Percentiles rank a stretch among this genome's conserved stretches.
These are phyloP conservation scores for Ispidina picta DNA, from an alignment of 2,797 vertebrate species.

Conservation along the genomic window DNA sequence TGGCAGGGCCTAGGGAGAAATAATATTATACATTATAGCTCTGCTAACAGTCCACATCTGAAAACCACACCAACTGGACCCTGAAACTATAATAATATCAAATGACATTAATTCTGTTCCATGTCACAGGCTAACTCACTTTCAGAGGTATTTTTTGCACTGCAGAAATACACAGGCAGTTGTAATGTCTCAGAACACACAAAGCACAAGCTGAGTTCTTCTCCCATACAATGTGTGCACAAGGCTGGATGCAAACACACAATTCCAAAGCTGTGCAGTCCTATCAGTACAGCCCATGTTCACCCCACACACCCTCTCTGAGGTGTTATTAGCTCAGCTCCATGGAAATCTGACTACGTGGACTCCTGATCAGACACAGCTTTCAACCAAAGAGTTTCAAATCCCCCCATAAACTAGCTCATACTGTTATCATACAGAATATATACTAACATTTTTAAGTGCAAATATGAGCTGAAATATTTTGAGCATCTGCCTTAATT, in stretches of 20 bases:
- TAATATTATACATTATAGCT: neutral
- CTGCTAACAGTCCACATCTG: neutral
- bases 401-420: neutral
- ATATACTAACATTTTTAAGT: neutral
- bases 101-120: neutral
- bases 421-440: neutral
- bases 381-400: neutral
- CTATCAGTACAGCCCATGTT: neutral
- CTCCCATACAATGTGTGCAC: neutral
- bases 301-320: neutral
- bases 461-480: neutral
- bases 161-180: neutral
- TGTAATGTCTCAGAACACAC: neutral
- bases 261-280: neutral
- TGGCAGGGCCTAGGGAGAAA: constrained; percentile 88
- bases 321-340: neutral
- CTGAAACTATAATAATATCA: neutral
- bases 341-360: neutral
- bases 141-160: neutral
- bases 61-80: neutral
- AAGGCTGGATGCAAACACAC: neutral
- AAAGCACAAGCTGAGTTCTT: neutral
- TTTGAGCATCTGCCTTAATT: neutral
- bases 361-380: neutral
- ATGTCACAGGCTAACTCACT: neutral